Percentiles rank a stretch among this genome's conserved stretches.
These are phyloP conservation scores for Tetraodon nigroviridis DNA, from an alignment of 2,113 vertebrate genomes.

Conservation along the genomic window DNA sequence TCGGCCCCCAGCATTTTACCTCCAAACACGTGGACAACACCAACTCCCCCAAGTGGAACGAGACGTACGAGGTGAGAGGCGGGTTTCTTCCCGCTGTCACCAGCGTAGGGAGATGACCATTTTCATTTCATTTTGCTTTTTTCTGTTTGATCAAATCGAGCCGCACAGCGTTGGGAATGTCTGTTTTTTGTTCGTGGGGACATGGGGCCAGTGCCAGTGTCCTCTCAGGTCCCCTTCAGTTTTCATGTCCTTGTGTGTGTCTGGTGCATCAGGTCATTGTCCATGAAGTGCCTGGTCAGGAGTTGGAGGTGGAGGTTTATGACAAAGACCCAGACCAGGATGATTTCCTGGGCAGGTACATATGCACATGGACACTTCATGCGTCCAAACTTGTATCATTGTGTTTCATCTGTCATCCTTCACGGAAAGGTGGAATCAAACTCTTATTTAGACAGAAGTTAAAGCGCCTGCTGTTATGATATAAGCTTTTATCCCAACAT, in stretches of 20 bases:
- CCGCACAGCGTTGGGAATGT: neutral
- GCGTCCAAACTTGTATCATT: conserved; percentile 23
- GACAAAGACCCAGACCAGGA: conserved; percentile 94
- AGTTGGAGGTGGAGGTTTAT: conserved; percentile 89
- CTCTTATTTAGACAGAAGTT: neutral
- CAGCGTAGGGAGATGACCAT: neutral
- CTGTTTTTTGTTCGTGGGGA: conserved; percentile 28
- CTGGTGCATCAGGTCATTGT: conserved; percentile 82
- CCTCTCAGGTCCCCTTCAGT: conserved; percentile 39
- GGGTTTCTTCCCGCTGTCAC: neutral
- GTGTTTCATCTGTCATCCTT: conserved; percentile 29
- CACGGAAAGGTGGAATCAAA: neutral
- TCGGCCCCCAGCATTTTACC: conserved; percentile 87
- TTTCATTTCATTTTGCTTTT: conserved; percentile 29
- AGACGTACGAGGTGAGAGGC: conserved; percentile 85
- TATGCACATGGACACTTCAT: conserved; percentile 25
- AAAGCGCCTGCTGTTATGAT: neutral
- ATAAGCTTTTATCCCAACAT: neutral
- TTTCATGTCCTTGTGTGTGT: conserved; percentile 56
- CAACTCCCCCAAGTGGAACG: conserved; percentile 83
- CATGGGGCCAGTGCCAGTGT: neutral
- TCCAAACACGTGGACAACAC: conserved; percentile 82
- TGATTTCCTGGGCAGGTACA: conserved; percentile 91
- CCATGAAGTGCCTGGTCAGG: conserved; percentile 91
- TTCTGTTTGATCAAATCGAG: neutral